A percentile compares a stretch with the other conserved stretches of the same genome.
phyloP scores from a whole-genome alignment of 2,797 vertebrate species.

The Prionace glauca region DNA sequence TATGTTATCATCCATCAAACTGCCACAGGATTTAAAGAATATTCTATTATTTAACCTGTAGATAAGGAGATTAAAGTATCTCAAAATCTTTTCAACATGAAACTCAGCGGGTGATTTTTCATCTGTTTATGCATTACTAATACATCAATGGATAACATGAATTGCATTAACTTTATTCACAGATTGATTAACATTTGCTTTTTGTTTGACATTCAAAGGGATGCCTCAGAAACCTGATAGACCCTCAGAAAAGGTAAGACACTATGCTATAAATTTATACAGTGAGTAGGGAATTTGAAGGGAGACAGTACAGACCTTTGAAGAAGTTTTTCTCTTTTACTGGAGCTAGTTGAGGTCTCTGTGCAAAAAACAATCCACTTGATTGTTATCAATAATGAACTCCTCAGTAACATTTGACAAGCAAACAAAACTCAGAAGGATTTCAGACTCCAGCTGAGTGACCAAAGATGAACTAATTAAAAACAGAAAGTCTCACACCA shows the following conservation, averaged over 20 bases:
- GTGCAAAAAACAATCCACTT: background rate
- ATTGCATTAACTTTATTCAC: background rate
- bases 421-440: background rate
- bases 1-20: constrained; percentile 23
- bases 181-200: background rate
- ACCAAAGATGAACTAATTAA: background rate
- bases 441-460: no score
- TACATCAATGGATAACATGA: constrained; percentile 4
- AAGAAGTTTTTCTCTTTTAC: no score
- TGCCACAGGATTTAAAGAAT: background rate
- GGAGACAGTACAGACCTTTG: background rate
- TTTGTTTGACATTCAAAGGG: constrained; percentile 15
- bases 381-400: background rate
- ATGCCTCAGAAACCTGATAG: background rate
- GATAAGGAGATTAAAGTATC: background rate
- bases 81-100: constrained; percentile 5
- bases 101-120: background rate
- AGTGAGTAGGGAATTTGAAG: background rate
- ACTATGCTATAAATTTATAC: background rate
- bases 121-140: background rate
- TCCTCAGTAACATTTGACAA: background rate
- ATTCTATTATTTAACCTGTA: background rate
- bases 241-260: background rate
- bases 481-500: no score
- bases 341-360: background rate